These are phyloP conservation scores for Austrolebias charrua DNA, from an alignment of 2,797 vertebrate genomes.

Conservation along the genomic window DNA sequence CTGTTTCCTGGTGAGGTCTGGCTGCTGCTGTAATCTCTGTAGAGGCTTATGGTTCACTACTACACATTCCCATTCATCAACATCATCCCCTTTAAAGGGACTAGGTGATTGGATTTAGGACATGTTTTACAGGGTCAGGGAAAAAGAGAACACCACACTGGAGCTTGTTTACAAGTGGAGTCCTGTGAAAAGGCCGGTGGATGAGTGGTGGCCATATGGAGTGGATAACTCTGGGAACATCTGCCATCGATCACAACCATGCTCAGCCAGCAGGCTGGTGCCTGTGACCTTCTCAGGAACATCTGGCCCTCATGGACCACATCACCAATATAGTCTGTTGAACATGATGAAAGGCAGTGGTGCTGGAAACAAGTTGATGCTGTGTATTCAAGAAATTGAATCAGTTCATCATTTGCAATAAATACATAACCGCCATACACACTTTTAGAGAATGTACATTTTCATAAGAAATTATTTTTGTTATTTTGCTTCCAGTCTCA, in stretches of 20 bases:
- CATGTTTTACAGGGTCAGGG: conserved; percentile 78
- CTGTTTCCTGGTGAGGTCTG: conserved; percentile 53
- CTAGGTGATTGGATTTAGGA: conserved; percentile 80
- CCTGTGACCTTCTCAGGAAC: conserved; percentile 67
- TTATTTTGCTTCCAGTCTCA: too few species aligned
- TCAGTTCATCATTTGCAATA: too few species aligned
- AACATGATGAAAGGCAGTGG: too few species aligned
- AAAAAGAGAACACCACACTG: conserved; percentile 59
- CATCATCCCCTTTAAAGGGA: conserved; percentile 67
- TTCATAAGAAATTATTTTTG: too few species aligned
- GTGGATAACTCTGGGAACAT: conserved; percentile 69
- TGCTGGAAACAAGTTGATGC: too few species aligned
- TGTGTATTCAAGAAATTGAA: too few species aligned
- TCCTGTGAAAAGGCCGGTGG: conserved; percentile 70
- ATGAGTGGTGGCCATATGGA: conserved; percentile 74
- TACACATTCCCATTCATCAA: conserved; percentile 72
- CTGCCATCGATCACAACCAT: conserved; percentile 66
- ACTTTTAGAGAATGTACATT: too few species aligned
- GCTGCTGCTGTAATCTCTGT: conserved; percentile 74
- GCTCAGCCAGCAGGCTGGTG: conserved; percentile 15
- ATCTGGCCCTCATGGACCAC: too few species aligned
- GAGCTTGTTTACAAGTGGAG: conserved; percentile 71
- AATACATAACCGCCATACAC: too few species aligned
- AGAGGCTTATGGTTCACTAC: conserved; percentile 69
- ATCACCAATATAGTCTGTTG: too few species aligned